Conservation (phyloP, 2,113 vertebrate species). For the Channa argus region DNA sequence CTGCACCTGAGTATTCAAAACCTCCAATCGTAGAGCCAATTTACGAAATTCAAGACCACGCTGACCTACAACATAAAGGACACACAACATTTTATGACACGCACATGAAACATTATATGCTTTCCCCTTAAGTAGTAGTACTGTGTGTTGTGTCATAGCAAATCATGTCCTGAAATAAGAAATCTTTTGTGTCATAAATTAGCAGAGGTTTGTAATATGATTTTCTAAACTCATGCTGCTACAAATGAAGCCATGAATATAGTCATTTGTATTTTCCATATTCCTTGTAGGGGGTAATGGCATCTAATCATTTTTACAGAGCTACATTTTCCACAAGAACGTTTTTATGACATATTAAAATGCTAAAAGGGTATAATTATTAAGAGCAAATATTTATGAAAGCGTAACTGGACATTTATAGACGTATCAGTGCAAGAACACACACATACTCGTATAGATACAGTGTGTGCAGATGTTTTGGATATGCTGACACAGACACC, state of each 20-base stretch:
- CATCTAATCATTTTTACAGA: conserved; percentile 1
- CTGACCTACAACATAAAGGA: conserved; percentile 53
- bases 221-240: conserved; percentile 24
- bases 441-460: neutral
- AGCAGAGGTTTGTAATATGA: neutral
- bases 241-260: conserved; percentile 12
- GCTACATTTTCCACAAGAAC: neutral
- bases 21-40: conserved; percentile 75
- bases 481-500: neutral
- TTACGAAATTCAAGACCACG: conserved; percentile 45
- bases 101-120: neutral
- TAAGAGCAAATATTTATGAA: conserved; percentile 20
- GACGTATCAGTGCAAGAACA: neutral
- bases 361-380: conserved; percentile 22
- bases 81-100: neutral
- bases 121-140: neutral
- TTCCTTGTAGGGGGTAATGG: conserved; percentile 20
- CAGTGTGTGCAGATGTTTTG: conserved; percentile 1
- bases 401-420: conserved; percentile 15
- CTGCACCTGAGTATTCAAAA: conserved; percentile 75
- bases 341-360: conserved; percentile 33
- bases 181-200: neutral
- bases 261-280: conserved; percentile 29
- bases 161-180: neutral
- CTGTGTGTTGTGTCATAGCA: neutral